These are phyloP conservation scores for Eupithecia subfuscata DNA, from an alignment of 2,888 invertebrate genomes.

Conservation along the genomic window DNA sequence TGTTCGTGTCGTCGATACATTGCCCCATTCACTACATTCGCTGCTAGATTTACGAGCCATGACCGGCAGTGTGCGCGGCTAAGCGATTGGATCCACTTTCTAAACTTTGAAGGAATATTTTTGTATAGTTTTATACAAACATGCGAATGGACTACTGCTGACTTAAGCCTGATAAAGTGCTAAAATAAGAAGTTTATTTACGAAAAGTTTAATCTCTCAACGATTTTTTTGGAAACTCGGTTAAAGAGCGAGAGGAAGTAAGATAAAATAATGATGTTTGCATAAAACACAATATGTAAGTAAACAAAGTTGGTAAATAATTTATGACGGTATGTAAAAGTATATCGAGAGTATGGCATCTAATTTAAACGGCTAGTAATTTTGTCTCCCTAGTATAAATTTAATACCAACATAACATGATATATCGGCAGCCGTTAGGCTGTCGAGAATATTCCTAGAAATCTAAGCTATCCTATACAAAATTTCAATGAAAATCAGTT, in stretches of 20 bases:
- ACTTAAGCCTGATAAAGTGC: background rate
- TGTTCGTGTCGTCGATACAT: slow-evolving; percentile 31
- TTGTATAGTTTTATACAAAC: background rate
- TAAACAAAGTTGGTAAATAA: too few species aligned
- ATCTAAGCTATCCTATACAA: background rate
- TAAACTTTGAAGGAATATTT: slow-evolving; percentile 8
- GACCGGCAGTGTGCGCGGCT: slow-evolving; percentile 36
- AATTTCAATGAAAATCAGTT: background rate
- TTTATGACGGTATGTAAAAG: too few species aligned
- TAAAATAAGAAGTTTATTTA: background rate
- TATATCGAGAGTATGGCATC: too few species aligned
- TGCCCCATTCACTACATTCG: slow-evolving; percentile 35
- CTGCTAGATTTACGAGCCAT: slow-evolving; percentile 37
- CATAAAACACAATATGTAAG: too few species aligned
- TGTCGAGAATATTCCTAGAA: background rate
- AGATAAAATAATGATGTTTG: too few species aligned
- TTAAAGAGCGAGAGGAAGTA: background rate
- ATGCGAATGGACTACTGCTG: background rate
- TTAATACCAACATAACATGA: too few species aligned
- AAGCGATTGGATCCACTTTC: slow-evolving; percentile 37
- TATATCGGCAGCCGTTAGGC: background rate
- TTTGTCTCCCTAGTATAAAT: too few species aligned
- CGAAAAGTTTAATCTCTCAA: background rate
- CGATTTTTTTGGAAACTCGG: background rate
- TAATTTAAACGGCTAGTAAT: too few species aligned